A percentile compares a stretch with the other conserved stretches of the same genome.
These are phyloP conservation scores for Tringa solitaria DNA, from an alignment of 2,113 vertebrate genomes.

Conservation along the genomic window DNA sequence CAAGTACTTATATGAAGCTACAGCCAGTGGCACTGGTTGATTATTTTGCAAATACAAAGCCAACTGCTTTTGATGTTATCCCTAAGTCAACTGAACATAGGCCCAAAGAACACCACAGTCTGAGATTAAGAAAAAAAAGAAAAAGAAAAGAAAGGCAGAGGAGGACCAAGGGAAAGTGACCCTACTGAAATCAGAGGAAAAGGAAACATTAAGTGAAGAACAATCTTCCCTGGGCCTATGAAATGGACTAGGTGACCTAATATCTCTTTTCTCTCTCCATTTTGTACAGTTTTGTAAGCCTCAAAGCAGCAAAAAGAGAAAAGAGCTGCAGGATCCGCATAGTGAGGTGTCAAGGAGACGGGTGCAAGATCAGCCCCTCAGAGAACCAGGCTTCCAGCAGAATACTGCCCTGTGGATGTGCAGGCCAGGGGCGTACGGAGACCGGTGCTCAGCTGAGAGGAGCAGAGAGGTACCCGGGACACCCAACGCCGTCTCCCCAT, in stretches of 20 bases:
- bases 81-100: not conserved
- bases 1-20: not conserved
- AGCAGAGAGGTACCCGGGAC: accelerated
- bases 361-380: not conserved
- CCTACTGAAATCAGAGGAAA: not conserved
- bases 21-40: not conserved
- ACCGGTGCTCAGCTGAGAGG: not conserved
- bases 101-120: not conserved
- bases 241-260: not conserved
- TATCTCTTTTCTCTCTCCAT: not conserved
- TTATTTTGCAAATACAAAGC: not conserved
- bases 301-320: not conserved
- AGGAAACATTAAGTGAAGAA: not conserved
- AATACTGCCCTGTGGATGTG: accelerated
- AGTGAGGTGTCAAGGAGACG: accelerated
- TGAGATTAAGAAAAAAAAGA: not conserved
- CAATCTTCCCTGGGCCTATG: not conserved
- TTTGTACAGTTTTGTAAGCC: not conserved
- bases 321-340: not conserved
- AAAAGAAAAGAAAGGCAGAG: not conserved
- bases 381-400: not conserved
- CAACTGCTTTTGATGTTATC: not conserved
- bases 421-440: accelerated
- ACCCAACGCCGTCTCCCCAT: accelerated
- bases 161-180: not conserved